Conservation (phyloP, 2,888 invertebrate genomes). For the Muschampia plurimacula region DNA sequence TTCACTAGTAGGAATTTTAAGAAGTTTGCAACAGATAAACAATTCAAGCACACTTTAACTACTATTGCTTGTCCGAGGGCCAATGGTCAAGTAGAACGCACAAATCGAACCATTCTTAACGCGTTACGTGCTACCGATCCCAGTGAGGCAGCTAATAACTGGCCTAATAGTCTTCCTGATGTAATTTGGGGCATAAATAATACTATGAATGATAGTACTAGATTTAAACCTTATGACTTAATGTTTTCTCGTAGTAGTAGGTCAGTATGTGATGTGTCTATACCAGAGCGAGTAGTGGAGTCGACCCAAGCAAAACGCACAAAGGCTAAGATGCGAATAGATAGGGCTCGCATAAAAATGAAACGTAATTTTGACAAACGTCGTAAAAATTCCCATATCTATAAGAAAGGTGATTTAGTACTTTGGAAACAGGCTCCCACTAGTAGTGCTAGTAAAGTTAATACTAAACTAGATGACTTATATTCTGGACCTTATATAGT, state of each 20-base stretch:
- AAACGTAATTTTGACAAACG: slow-evolving; percentile 44
- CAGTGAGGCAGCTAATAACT: slow-evolving; percentile 47
- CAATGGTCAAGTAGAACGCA: slow-evolving; percentile 49
- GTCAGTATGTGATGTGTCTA: slow-evolving; percentile 32
- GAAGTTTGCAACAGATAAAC: slow-evolving; percentile 43
- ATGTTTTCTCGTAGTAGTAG: slow-evolving; percentile 46
- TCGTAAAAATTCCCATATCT: slow-evolving; percentile 39
- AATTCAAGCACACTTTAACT: slow-evolving; percentile 45
- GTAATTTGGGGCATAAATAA: slow-evolving; percentile 51
- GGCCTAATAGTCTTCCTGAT: slow-evolving; percentile 40
- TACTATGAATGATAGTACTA: slow-evolving; percentile 27
- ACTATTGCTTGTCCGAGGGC: slow-evolving; percentile 48
- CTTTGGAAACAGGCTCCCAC: slow-evolving; percentile 46
- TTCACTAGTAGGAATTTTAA: slow-evolving; percentile 48
- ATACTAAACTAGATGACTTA: too few species aligned
- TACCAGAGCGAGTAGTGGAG: background rate
- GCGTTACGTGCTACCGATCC: slow-evolving; percentile 45
- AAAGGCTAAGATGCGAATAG: too few species aligned
- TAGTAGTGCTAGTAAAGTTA: background rate
- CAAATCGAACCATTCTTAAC: slow-evolving; percentile 46
- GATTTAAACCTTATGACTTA: slow-evolving; percentile 45
- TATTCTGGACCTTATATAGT: too few species aligned
- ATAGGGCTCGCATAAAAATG: slow-evolving; percentile 24
- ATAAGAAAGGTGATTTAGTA: slow-evolving; percentile 46
- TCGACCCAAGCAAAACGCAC: background rate